Percentiles rank a stretch among this genome's conserved stretches.
Evolutionary conservation across 2,113 vertebrate species (phyloP).

Genomic region (Stomatorhinus ivindoensis): DNA sequence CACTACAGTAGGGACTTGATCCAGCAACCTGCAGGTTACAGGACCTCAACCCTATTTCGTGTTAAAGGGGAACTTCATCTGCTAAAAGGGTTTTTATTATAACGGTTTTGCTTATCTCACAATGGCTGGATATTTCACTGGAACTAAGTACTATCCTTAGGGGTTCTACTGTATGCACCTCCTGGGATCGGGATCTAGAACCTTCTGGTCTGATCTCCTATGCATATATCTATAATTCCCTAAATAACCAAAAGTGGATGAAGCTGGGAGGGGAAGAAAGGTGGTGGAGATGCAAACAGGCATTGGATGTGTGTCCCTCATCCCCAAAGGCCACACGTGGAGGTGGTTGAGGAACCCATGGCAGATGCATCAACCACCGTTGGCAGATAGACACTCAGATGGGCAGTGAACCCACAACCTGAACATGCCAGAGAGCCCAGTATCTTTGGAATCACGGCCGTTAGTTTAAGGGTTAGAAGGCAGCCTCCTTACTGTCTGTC

Average conservation of each 20-base stretch:
- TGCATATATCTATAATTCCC: not conserved
- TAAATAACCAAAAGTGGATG: not conserved
- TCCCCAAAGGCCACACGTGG: not conserved
- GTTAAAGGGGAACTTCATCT: not conserved
- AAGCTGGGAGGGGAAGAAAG: not conserved
- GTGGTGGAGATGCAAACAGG: not conserved
- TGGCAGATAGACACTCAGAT: not conserved
- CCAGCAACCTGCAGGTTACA: not conserved
- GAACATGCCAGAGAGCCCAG: not conserved
- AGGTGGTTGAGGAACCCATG: not conserved
- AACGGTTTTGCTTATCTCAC: not conserved
- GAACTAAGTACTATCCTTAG: not conserved
- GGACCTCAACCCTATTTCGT: not conserved
- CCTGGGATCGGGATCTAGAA: not conserved
- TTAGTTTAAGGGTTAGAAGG: not conserved
- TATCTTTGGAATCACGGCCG: not conserved
- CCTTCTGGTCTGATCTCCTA: not conserved
- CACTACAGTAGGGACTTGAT: not conserved
- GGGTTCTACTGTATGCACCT: not conserved
- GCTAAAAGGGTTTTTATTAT: not conserved
- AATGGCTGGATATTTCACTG: not conserved
- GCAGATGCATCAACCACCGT: not conserved
- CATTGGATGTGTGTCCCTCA: not conserved
- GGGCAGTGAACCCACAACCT: not conserved
- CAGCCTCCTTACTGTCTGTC: not conserved